Evolutionary conservation across 2,113 vertebrate species (phyloP), one percentile per base, ranked within the genome.

Genomic region (Cervus canadensis): DNA sequence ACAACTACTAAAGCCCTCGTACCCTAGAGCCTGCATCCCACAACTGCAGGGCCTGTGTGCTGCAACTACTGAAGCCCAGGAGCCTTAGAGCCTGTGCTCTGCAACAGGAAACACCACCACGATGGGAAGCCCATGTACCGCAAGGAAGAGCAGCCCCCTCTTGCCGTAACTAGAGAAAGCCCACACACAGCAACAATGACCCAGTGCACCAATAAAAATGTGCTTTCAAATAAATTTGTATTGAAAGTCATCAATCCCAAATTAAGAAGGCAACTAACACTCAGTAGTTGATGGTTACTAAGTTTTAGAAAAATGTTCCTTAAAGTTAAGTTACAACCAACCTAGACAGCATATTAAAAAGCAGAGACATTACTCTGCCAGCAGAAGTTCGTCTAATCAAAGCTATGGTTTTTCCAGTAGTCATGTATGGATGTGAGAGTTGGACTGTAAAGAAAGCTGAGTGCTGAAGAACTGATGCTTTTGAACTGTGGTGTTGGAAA

Each of bases 41-140:
- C 26, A 30, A 6, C 43, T 30, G 7, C 76, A 17, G 43, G 26
- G 43, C 43, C 76, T 10, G 26, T 5, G 15, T 10, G 43, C 76
- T 17, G 43, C 76, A 17, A 3, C 43, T 17, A 3, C 76, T 10
- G 76, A 79, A 78, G 14, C 76, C 43, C 7, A 74, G 67, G 26
- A 45, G 0, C 43, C 7, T 7, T 6, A 30, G 76, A 30, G 43
- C 43, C 43, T 10, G 45, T 50, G 45, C 4, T 30, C 76, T 1
- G 26, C 7, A 30, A 30, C 28, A 48, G 8, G 45, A 50, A 45
- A 50, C 30, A 45, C 43, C 8, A 19, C 76, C 8, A 11, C 28
- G 11, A 1, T 6, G 45, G 45, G 26, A 50, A 33, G 45, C 9
- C 76, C 45, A 2, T 2, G 9, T 2, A 1, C 76, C 0, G 0